A percentile compares a stretch with the other conserved stretches of the same genome.
Conservation (phyloP, 2,113 vertebrate genomes). For the Proterorhinus semilunaris region DNA sequence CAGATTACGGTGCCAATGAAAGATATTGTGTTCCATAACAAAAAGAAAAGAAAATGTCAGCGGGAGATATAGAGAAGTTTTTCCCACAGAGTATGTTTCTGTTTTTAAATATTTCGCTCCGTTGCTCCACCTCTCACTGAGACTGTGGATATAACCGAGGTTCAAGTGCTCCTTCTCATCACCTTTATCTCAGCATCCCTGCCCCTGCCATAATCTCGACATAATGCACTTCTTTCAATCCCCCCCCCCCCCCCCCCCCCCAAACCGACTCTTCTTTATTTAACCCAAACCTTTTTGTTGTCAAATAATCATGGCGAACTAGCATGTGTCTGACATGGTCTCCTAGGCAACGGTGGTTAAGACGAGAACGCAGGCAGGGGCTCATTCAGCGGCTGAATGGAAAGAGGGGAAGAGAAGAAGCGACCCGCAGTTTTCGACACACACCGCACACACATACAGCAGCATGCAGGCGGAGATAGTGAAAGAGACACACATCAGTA, state of each 20-base stretch:
- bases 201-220: slow-evolving; percentile 27
- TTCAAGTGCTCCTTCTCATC: slow-evolving; percentile 57
- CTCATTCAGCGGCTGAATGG: slow-evolving; percentile 77
- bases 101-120: slow-evolving; percentile 52
- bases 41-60: not conserved
- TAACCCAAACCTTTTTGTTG: slow-evolving; percentile 78
- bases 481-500: slow-evolving; percentile 9
- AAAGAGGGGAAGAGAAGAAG: slow-evolving; percentile 59
- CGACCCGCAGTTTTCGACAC: slow-evolving; percentile 51
- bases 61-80: not conserved
- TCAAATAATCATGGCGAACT: slow-evolving; percentile 82
- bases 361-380: slow-evolving; percentile 75
- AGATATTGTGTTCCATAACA: slow-evolving; percentile 3
- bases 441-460: slow-evolving; percentile 1
- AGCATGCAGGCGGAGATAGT: slow-evolving; percentile 16
- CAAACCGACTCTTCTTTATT: slow-evolving; percentile 63
- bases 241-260: not conserved
- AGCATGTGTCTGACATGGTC: slow-evolving; percentile 81
- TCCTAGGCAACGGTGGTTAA: slow-evolving; percentile 79
- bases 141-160: slow-evolving; percentile 47
- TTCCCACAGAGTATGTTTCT: slow-evolving; percentile 47
- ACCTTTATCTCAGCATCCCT: slow-evolving; percentile 42
- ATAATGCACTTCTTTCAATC: slow-evolving; percentile 41
- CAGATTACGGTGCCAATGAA: not conserved
- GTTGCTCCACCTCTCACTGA: slow-evolving; percentile 32